These are phyloP conservation scores for Cerastoderma edule DNA, from an alignment of 2,888 invertebrate genomes.

Conservation along the genomic window DNA sequence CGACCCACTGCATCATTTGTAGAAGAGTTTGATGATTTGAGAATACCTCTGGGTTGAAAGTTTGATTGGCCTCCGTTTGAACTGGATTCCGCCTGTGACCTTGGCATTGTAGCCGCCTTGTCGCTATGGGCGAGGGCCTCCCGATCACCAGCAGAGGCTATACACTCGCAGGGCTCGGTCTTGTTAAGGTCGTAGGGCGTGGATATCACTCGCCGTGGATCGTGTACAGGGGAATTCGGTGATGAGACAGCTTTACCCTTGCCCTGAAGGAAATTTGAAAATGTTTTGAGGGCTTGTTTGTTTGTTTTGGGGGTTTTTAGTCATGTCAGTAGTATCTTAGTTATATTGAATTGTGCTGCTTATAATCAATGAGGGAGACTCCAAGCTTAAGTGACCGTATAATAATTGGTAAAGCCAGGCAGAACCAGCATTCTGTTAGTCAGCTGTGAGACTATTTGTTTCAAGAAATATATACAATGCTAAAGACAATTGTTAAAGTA, in stretches of 20 bases:
- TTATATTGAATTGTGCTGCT: too few relatives aligned
- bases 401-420: too few relatives aligned
- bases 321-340: too few relatives aligned
- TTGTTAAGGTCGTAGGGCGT: conserved; percentile 70
- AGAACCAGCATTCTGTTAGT: too few relatives aligned
- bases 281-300: too few relatives aligned
- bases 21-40: conserved; percentile 69
- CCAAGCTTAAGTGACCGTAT: too few relatives aligned
- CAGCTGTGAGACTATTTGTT: too few relatives aligned
- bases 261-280: conserved; percentile 84
- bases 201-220: conserved; percentile 83
- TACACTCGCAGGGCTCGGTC: conserved; percentile 59
- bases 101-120: conserved; percentile 73
- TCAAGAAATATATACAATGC: too few relatives aligned
- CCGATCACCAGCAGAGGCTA: conserved; percentile 83
- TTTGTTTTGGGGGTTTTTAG: too few relatives aligned
- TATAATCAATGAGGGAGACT: too few relatives aligned
- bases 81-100: conserved; percentile 63
- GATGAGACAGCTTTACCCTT: conserved; percentile 91
- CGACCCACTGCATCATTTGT: conserved; percentile 65
- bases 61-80: conserved; percentile 54
- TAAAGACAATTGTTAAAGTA: too few relatives aligned
- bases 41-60: conserved; percentile 65
- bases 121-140: conserved; percentile 58
- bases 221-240: conserved; percentile 77